Percentiles rank a stretch among this genome's conserved stretches.
phyloP scores from a whole-genome alignment of 30 jellyfish, hydroid and myxozoan species.

The Catostylus mosaicus region DNA sequence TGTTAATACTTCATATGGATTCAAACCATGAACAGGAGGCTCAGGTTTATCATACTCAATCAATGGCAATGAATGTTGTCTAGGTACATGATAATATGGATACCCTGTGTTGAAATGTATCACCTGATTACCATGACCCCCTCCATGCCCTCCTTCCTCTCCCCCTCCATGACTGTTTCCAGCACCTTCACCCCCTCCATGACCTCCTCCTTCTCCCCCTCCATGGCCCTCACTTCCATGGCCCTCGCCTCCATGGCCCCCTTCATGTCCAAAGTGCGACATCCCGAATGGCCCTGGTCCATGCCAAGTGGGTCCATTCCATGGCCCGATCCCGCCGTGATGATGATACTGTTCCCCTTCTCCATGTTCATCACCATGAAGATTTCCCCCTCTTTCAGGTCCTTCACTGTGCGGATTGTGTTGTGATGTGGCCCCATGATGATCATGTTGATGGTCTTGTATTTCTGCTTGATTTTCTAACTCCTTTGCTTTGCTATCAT shows the following conservation, averaged over 20 bases:
- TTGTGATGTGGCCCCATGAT: constrained; percentile 61
- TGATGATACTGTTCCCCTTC: constrained; percentile 54
- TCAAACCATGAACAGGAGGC: constrained; percentile 79
- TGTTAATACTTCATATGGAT: constrained; percentile 80
- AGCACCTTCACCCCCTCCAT: constrained; percentile 25
- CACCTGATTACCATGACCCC: constrained; percentile 30
- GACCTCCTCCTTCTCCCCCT: constrained; percentile 40
- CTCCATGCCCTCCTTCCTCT: constrained; percentile 14
- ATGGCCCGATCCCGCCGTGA: constrained; percentile 26
- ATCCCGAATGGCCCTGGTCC: constrained; percentile 69
- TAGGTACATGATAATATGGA: constrained; percentile 78
- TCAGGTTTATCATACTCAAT: constrained; percentile 68
- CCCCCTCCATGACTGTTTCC: constrained; percentile 36
- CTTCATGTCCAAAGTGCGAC: constrained; percentile 31
- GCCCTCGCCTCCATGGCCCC: constrained; percentile 26
- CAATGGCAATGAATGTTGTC: constrained; percentile 46
- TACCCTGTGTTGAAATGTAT: constrained; percentile 68
- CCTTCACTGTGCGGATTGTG: constrained; percentile 54
- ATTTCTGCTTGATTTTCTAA: constrained; percentile 74
- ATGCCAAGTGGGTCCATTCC: constrained; percentile 57
- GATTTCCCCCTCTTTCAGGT: constrained; percentile 65
- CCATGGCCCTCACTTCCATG: constrained; percentile 31
- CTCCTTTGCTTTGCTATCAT: constrained; percentile 77
- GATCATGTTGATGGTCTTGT: constrained; percentile 62
- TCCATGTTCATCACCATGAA: constrained; percentile 42